Evolutionary conservation across 2,888 invertebrate species (phyloP).

Genomic region (Troides helena): DNA sequence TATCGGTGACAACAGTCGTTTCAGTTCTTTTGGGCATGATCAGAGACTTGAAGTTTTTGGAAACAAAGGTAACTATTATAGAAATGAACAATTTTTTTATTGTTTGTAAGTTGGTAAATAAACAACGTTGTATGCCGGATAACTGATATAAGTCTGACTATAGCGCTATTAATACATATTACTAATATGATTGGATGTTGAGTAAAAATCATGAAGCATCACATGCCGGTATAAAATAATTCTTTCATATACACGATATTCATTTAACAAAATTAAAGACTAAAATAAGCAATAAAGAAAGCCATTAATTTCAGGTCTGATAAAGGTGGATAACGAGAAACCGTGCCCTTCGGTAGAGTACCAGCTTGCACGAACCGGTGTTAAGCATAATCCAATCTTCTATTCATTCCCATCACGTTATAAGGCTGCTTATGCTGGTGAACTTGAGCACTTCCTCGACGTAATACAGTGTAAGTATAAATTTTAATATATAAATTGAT

Average conservation of each 20-base stretch:
- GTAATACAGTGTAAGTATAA: slow-evolving; percentile 68
- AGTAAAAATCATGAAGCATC: neutral
- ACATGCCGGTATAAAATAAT: too few relatives aligned
- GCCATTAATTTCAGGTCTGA: slow-evolving; percentile 49
- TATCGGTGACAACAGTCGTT: slow-evolving; percentile 82
- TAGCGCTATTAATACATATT: neutral
- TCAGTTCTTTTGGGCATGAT: slow-evolving; percentile 83
- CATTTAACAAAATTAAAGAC: neutral
- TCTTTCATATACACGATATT: too few relatives aligned
- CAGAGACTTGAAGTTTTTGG: slow-evolving; percentile 84
- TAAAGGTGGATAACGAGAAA: slow-evolving; percentile 77
- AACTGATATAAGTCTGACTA: neutral
- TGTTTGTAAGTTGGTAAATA: neutral
- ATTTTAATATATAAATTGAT: neutral
- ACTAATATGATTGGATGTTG: neutral
- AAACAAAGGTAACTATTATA: slow-evolving; percentile 67
- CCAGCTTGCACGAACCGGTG: slow-evolving; percentile 58
- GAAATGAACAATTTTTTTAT: neutral
- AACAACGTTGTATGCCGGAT: neutral
- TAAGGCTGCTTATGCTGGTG: slow-evolving; percentile 70
- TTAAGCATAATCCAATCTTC: slow-evolving; percentile 74
- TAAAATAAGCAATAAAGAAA: neutral
- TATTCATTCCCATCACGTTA: slow-evolving; percentile 82
- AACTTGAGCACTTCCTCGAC: slow-evolving; percentile 82
- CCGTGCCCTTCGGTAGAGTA: slow-evolving; percentile 69